Evolutionary conservation across 2,888 invertebrate genomes (phyloP), one percentile per base, ranked within the genome.

Genomic region (Caenorhabditis macrosperma): DNA sequence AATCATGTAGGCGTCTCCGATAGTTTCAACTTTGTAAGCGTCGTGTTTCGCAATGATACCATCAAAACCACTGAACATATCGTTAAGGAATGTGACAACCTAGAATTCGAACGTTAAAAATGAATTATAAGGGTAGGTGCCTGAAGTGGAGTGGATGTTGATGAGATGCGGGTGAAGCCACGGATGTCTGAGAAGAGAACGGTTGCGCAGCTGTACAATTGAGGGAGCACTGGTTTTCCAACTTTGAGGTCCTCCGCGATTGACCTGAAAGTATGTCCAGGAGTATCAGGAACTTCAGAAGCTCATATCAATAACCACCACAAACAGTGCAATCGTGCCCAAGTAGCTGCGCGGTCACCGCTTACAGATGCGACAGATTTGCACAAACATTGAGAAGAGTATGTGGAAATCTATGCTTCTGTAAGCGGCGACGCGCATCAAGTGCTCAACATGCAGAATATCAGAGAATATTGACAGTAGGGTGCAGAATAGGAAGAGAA

Each of bases 1-100:
- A 76, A 90, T 88, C 90, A 90, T 89, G 81, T 90, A 90, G 6
- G 90, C 90, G 66, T 90, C 90, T 7, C 90, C 90, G 54, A 90
- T 89, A 10, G 86, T 86, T 64, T 86, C 86, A 3, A 86, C 89
- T 81, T 90, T 90, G 78, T 90, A 90, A 1, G 90, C 90, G 68
- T 90, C 90, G 55, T 90, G 90, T 63, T 88, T 90, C 20, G 90
- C 85, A 67, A 90, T 90, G 55, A 90, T 90, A 0, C 88, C 87
- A 74, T 90, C 90, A 67, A 90, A 90, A 3, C 90, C 89, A 48
- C 87, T 87, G 80, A 89, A 89, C 86, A 89, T 84, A 61, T 89
- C 89, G 75, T 89, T 89, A 15, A 89, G 75, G 78, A 89, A 89
- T n/a, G 87, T 90, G 38, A 89, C 89, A 46, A 89, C 85, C 78